Evolutionary conservation across 2,113 vertebrate genomes (phyloP).

Genomic region (Cephalopholis sonnerati): DNA sequence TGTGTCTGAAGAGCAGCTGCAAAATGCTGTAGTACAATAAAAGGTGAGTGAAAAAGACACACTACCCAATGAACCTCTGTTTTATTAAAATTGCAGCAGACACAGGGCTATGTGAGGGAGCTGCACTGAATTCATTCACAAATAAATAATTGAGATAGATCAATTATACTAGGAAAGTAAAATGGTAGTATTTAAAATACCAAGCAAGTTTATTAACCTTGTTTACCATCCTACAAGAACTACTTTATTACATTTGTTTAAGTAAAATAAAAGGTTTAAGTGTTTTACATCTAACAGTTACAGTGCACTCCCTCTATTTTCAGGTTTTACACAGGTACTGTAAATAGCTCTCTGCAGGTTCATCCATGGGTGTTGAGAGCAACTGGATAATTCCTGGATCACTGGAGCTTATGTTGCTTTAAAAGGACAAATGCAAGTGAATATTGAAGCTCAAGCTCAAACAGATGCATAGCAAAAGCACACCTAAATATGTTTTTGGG

Average conservation of each 20-base stretch:
- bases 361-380: not conserved
- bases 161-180: not conserved
- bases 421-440: not conserved
- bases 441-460: not conserved
- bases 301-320: not conserved
- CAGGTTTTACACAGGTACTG: not conserved
- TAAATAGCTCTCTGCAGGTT: not conserved
- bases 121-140: not conserved
- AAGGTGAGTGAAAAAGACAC: not conserved
- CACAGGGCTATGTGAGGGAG: not conserved
- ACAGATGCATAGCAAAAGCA: not conserved
- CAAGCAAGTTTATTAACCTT: not conserved
- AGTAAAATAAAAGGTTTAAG: not conserved
- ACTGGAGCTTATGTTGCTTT: not conserved
- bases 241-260: not conserved
- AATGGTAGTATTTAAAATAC: not conserved
- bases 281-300: not conserved
- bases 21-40: not conserved
- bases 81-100: not conserved
- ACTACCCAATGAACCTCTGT: not conserved
- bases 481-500: not conserved
- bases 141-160: not conserved
- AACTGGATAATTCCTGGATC: not conserved
- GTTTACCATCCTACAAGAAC: not conserved
- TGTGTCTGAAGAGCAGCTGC: not conserved